Conservation (phyloP, 2,113 vertebrate species). For the Sinosuthora webbiana region DNA sequence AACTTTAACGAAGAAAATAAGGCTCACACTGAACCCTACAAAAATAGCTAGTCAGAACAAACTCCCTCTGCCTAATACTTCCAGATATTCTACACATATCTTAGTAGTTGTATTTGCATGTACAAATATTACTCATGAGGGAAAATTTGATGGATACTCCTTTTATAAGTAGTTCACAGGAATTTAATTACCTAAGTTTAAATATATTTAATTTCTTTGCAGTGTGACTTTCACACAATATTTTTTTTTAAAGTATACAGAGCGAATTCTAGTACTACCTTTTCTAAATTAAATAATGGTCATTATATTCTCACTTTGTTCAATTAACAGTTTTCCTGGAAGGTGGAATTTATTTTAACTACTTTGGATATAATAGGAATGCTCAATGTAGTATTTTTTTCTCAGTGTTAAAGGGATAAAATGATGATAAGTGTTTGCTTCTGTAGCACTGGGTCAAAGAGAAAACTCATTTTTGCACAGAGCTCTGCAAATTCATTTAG, state of each 20-base stretch:
- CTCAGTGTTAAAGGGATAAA: background rate
- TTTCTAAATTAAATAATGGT: background rate
- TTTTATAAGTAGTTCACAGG: background rate
- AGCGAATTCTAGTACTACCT: background rate
- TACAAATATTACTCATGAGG: background rate
- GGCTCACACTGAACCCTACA: background rate
- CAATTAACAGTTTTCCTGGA: background rate
- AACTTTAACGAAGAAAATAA: background rate
- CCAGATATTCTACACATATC: background rate
- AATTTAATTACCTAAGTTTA: background rate
- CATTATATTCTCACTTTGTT: background rate
- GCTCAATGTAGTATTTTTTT: background rate
- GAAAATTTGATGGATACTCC: background rate
- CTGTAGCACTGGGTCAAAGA: background rate
- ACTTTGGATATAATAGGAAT: background rate
- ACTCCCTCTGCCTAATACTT: background rate
- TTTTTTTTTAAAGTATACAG: background rate
- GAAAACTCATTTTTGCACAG: background rate
- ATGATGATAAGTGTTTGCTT: background rate
- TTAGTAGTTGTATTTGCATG: background rate
- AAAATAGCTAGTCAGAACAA: background rate
- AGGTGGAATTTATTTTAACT: background rate
- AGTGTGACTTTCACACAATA: rapidly evolving
- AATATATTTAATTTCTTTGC: background rate
- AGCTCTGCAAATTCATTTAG: background rate